A percentile compares a stretch with the other conserved stretches of the same genome.
These are phyloP conservation scores for Sebastes matsubarae DNA, from an alignment of 2,797 vertebrate species.

Conservation along the genomic window DNA sequence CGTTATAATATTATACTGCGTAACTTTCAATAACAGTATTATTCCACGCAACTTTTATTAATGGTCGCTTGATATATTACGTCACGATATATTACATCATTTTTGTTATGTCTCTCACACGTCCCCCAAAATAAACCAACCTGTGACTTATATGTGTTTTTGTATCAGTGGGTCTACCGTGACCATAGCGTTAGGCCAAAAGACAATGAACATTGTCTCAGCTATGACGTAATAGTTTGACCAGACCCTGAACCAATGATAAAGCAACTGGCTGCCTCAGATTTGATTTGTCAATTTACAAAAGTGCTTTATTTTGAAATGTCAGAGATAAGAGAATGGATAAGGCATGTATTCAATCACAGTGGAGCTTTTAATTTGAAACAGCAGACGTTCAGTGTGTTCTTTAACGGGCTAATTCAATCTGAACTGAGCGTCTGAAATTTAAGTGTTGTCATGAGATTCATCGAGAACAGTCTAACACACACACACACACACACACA, in stretches of 20 bases:
- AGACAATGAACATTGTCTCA: not conserved
- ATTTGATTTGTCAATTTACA: not conserved
- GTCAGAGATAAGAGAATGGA: not conserved
- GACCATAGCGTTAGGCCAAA: not conserved
- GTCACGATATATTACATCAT: not conserved
- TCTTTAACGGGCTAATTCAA: constrained; percentile 16
- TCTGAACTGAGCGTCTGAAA: constrained; percentile 5
- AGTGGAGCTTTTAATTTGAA: constrained; percentile 40
- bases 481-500: constrained; percentile 4
- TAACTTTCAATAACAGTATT: no score
- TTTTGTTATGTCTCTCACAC: not conserved
- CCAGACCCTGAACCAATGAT: not conserved
- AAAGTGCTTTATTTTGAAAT: constrained; percentile 30
- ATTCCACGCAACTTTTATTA: no score
- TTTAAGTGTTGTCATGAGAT: constrained; percentile 35
- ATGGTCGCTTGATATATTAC: no score
- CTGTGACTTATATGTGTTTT: not conserved
- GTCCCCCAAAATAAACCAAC: not conserved
- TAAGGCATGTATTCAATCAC: not conserved
- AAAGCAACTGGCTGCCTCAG: not conserved
- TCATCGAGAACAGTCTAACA: constrained; percentile 1
- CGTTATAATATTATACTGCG: no score
- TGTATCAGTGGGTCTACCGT: not conserved
- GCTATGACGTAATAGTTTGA: not conserved
- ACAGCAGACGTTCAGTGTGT: not conserved